phyloP scores from a whole-genome alignment of 2,797 vertebrate species.

The Platalea minor region DNA sequence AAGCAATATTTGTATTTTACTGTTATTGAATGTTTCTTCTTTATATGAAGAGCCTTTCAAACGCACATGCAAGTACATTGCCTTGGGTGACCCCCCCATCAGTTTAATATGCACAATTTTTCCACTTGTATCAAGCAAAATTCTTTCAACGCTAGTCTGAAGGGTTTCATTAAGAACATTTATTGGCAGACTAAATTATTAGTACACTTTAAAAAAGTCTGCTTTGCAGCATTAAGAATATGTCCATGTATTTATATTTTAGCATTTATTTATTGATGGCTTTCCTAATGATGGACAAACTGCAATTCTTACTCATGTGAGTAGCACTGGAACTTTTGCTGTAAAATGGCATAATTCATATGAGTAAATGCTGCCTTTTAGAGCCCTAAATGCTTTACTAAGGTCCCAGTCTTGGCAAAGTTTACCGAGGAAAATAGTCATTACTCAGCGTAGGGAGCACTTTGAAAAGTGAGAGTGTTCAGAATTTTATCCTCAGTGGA shows the following conservation, averaged over 20 bases:
- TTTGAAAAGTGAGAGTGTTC: not conserved
- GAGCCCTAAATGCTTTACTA: not conserved
- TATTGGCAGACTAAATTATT: slow-evolving; percentile 37
- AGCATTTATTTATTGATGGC: slow-evolving; percentile 23
- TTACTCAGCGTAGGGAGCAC: not conserved
- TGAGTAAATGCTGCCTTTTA: slow-evolving; percentile 57
- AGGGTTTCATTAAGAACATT: slow-evolving; percentile 44
- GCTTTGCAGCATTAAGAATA: not conserved
- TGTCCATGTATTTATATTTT: slow-evolving; percentile 7
- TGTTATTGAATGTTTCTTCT: not conserved
- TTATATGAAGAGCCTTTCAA: not conserved
- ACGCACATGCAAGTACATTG: not conserved
- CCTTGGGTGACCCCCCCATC: not conserved
- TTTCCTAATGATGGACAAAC: slow-evolving; percentile 27
- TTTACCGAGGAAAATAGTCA: slow-evolving; percentile 37
- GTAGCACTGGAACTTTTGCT: not conserved
- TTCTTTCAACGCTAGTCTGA: slow-evolving; percentile 11
- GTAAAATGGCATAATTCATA: slow-evolving; percentile 37
- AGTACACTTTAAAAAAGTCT: not conserved
- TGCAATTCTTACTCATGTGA: slow-evolving; percentile 41
- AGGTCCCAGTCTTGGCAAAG: not conserved
- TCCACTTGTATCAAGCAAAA: slow-evolving; percentile 26
- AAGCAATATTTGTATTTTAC: not conserved
- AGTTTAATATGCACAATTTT: slow-evolving; percentile 28
- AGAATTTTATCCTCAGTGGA: not conserved